Evolutionary conservation across 1,140 invertebrate species (phyloP), one percentile per base, ranked within the genome.

Genomic region (Maconellicoccus hirsutus): DNA sequence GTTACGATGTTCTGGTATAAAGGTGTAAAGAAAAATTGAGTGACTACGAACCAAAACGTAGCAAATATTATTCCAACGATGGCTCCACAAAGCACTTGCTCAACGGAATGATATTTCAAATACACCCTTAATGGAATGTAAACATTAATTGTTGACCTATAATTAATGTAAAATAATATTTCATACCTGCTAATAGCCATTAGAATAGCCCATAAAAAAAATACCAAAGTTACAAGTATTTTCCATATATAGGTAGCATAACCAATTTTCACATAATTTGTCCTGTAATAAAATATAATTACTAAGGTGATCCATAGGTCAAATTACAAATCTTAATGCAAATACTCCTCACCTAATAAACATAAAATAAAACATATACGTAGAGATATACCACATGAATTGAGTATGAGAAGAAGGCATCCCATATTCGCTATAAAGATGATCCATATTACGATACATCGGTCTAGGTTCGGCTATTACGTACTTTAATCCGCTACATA

Each of bases 341-440:
- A 33, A 33, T 33, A 33, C 21, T 61, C 74, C 77, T 83, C 83
- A 94, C 92, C 92, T 90, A 76, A 94, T 86, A 76, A 90, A 86
- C 76, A 94, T 85, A 83, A 95, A 96, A 79, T 92, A 88, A 75
- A 88, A 84, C 73, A 91, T 85, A 79, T 95, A 96, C 61, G 86
- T 85, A 72, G 90, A 86, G 81, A 94, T 94, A 81, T 95, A 96
- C 89, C 91, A 94, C 82, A 93, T 89, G 79, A 94, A 92, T 81
- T 95, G 93, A 75, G 92, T 85, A 83, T 96, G 93, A 70, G 89
- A 89, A 25, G 93, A 96, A 63, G 93, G 93, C 93, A 96, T 96
- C 76, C 93, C 93, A 86, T 93, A 94, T 82, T 95, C 91, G 75
- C 87, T 87, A 76, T 88, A 90, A 29, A 92, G 78, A 16, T 38